These are phyloP conservation scores for Python bivittatus DNA, from an alignment of 2,113 vertebrate species.

Conservation along the genomic window DNA sequence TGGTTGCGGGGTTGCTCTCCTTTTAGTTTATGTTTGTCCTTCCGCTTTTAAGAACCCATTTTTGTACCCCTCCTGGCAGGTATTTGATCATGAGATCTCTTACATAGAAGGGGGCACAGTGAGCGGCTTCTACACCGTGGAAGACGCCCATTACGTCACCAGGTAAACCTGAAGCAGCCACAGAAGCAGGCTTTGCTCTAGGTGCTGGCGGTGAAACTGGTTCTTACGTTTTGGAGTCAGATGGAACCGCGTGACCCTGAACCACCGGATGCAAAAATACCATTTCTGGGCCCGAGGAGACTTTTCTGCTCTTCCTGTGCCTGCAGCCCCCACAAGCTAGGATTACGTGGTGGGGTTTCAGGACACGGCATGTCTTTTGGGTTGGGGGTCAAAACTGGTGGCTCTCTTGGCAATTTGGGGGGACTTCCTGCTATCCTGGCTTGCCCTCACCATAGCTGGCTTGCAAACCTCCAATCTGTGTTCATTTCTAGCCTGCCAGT, in stretches of 20 bases:
- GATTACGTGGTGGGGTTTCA: neutral
- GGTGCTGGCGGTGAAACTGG: neutral
- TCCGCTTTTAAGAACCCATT: neutral
- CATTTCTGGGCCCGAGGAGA: neutral
- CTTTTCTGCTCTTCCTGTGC: neutral
- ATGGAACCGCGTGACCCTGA: neutral
- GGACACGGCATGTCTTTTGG: neutral
- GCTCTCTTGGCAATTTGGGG: neutral
- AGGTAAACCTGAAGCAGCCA: slow-evolving; percentile 70
- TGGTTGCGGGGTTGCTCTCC: too few species aligned
- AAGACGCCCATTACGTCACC: slow-evolving; percentile 85
- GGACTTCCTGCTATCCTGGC: neutral
- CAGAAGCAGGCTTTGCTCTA: too few species aligned
- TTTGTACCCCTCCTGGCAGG: slow-evolving; percentile 66
- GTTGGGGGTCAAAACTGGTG: too few species aligned
- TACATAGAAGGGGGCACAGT: slow-evolving; percentile 95
- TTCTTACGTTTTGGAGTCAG: neutral
- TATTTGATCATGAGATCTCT: slow-evolving; percentile 92
- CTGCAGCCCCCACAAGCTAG: neutral
- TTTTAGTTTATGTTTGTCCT: neutral
- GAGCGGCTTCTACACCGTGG: slow-evolving; percentile 95
- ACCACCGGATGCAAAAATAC: neutral
- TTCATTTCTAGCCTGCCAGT: neutral
- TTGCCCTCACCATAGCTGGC: too few species aligned
- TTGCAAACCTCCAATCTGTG: neutral